Conservation (phyloP, 2,797 vertebrate genomes). For the Sebastiscus tertius region DNA sequence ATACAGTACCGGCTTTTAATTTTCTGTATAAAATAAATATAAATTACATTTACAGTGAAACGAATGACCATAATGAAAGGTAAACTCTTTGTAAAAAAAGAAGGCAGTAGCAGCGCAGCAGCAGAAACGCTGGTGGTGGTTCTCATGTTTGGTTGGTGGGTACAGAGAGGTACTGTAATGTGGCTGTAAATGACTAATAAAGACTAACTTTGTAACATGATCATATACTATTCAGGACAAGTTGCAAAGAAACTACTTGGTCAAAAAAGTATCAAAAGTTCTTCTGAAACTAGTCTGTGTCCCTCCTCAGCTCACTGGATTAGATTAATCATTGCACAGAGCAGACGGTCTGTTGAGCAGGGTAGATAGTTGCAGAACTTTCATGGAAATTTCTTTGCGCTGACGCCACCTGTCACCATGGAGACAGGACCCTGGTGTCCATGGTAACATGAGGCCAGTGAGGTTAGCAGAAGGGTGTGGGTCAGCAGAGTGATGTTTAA, state of each 20-base stretch:
- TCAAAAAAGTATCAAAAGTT: not conserved
- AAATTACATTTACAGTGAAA: too few relatives aligned
- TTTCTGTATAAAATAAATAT: too few relatives aligned
- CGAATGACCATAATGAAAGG: too few relatives aligned
- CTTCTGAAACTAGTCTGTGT: not conserved
- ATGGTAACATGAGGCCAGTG: constrained; percentile 41
- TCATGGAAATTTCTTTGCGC: constrained; percentile 8
- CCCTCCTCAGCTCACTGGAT: not conserved
- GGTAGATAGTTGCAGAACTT: not conserved
- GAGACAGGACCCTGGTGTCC: constrained; percentile 45
- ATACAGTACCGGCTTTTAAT: too few relatives aligned
- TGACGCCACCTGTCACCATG: constrained; percentile 38
- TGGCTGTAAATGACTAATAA: not conserved
- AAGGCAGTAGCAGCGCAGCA: too few relatives aligned
- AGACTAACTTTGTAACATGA: not conserved
- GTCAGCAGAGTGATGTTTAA: constrained; percentile 42
- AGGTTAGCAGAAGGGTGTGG: constrained; percentile 54
- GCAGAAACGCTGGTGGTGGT: too few relatives aligned
- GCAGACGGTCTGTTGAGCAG: not conserved
- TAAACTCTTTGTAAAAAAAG: too few relatives aligned
- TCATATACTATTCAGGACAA: not conserved
- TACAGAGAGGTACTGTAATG: not conserved
- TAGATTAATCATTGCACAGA: not conserved
- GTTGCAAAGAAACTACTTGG: not conserved
- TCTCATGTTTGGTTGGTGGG: not conserved